phyloP scores from a whole-genome alignment of 2,113 vertebrate species.

The Marmota flaviventris region DNA sequence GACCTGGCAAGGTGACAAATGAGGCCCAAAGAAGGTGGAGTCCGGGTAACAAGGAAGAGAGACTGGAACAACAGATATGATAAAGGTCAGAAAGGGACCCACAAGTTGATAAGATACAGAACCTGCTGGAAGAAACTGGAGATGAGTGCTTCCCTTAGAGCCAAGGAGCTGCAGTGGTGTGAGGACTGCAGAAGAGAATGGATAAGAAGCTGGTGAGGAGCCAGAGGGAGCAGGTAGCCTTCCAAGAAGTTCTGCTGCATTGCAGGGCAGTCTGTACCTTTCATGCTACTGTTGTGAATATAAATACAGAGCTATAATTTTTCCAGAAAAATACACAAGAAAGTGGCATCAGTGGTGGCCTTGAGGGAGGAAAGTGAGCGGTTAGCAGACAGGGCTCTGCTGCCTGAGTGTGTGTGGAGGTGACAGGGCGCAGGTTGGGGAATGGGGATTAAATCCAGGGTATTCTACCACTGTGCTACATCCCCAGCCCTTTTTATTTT shows the following conservation, averaged over 20 bases:
- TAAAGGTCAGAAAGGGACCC: background rate
- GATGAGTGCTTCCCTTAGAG: background rate
- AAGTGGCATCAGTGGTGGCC: background rate
- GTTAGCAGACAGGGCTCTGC: background rate
- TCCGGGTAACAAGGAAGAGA: conserved; percentile 7
- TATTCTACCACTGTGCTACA: background rate
- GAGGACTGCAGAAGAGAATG: background rate
- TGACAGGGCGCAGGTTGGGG: no score
- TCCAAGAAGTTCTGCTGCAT: background rate
- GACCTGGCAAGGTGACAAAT: conserved; percentile 43
- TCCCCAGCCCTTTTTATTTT: background rate
- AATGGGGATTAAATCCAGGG: background rate
- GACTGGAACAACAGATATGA: background rate
- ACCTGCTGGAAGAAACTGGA: background rate
- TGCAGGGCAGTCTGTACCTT: background rate
- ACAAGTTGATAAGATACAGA: background rate
- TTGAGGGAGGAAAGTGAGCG: background rate
- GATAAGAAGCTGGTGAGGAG: background rate
- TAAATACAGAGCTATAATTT: background rate
- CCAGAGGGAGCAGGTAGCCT: conserved; percentile 6
- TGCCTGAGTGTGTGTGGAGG: background rate
- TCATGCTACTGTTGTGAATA: background rate
- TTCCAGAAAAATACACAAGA: background rate
- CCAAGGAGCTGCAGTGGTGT: background rate
- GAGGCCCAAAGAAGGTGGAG: background rate